Conservation (phyloP, 2,113 vertebrate species). For the Rattus norvegicus region GRCr8 NC_086022.1:93570501-93571000, state of each 20-base stretch:
- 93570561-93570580: background rate
- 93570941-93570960: too few species aligned
- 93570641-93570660: background rate
- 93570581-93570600: background rate
- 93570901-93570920: too few species aligned
- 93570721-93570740: background rate
- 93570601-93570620: background rate
- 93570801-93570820: background rate
- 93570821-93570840: constrained; percentile 9
- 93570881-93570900: too few species aligned
- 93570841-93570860: background rate
- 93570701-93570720: background rate
- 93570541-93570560: background rate
- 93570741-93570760: background rate
- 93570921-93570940: too few species aligned
- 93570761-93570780: background rate
- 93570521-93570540: background rate
- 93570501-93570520: background rate
- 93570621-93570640: background rate
- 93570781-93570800: background rate
- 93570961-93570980: too few species aligned
- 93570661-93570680: background rate
- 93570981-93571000: too few species aligned
- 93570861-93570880: background rate
- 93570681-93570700: background rate